These are phyloP conservation scores for Toxotes jaculatrix DNA, from an alignment of 2,113 vertebrate species.

Conservation along the genomic window DNA sequence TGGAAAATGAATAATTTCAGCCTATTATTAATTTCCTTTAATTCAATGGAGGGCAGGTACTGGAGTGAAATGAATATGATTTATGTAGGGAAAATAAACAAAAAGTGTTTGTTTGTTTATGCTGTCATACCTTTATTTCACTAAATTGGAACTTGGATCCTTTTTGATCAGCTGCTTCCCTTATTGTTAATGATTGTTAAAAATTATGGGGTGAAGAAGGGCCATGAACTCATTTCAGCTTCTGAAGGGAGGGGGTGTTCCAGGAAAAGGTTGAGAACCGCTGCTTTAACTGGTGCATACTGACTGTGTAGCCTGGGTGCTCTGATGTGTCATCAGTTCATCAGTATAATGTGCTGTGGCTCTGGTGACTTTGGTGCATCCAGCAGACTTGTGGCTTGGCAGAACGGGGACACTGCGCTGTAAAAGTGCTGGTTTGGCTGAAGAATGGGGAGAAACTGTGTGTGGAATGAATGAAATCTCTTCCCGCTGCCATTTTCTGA, in stretches of 20 bases:
- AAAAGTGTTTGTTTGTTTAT: too few relatives aligned
- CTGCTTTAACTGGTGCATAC: background rate
- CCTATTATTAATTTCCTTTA: constrained; percentile 11
- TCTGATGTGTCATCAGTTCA: constrained; percentile 56
- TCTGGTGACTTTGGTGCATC: constrained; percentile 46
- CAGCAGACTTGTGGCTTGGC: constrained; percentile 71
- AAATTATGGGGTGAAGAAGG: too few relatives aligned
- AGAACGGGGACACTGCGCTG: constrained; percentile 57
- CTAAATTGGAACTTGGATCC: too few relatives aligned
- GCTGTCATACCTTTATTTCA: too few relatives aligned
- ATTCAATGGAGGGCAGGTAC: too few relatives aligned
- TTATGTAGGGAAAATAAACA: too few relatives aligned
- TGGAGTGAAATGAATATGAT: too few relatives aligned
- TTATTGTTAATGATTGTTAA: too few relatives aligned
- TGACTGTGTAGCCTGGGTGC: constrained; percentile 40
- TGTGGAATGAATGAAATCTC: constrained; percentile 76
- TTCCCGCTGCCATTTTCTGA: constrained; percentile 64
- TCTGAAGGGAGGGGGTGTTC: too few relatives aligned
- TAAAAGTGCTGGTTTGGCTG: constrained; percentile 76
- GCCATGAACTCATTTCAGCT: too few relatives aligned
- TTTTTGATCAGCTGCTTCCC: too few relatives aligned
- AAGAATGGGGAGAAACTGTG: constrained; percentile 65
- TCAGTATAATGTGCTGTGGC: constrained; percentile 56
- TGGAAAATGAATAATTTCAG: constrained; percentile 20
- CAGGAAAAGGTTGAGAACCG: too few relatives aligned